phyloP scores from a whole-genome alignment of 92 coral and sea anemone species.

The Actinernus sp. region DNA sequence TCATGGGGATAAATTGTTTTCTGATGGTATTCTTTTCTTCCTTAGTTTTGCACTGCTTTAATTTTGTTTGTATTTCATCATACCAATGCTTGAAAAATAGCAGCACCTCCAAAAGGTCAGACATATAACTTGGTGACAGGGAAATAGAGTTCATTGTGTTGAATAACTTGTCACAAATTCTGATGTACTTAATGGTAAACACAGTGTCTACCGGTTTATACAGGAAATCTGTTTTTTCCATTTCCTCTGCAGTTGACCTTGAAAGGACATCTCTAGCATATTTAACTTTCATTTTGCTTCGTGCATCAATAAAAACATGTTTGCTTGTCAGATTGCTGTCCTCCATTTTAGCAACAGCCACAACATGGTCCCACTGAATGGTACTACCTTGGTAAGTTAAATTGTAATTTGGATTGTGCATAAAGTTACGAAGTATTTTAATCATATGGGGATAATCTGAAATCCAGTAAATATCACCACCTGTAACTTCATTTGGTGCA shows the following conservation, averaged over 20 bases:
- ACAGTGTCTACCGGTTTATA: slow-evolving; percentile 3
- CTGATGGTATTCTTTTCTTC: neutral
- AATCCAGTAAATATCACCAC: slow-evolving; percentile 23
- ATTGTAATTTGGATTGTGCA: slow-evolving; percentile 5
- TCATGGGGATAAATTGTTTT: slow-evolving; percentile 13
- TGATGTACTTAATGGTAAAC: slow-evolving; percentile 1
- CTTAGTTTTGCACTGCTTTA: neutral
- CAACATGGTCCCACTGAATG: neutral
- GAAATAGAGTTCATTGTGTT: slow-evolving; percentile 1
- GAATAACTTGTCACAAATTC: slow-evolving; percentile 10
- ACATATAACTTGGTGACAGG: neutral
- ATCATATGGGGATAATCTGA: slow-evolving; percentile 21
- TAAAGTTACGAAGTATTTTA: slow-evolving; percentile 9
- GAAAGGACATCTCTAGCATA: slow-evolving; percentile 19
- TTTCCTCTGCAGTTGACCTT: slow-evolving; percentile 5
- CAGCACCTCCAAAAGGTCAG: slow-evolving; percentile 7
- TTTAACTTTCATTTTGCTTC: slow-evolving; percentile 27
- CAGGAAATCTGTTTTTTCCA: slow-evolving; percentile 7
- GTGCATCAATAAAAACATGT: slow-evolving; percentile 14
- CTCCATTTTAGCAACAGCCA: slow-evolving; percentile 1
- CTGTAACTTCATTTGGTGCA: slow-evolving; percentile 6
- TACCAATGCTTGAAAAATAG: slow-evolving; percentile 15
- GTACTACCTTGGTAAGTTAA: neutral
- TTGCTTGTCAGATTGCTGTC: slow-evolving; percentile 5
- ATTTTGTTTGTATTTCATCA: slow-evolving; percentile 1